These are phyloP conservation scores for Leptodactylus fuscus DNA, from an alignment of 2,113 vertebrate genomes.

Conservation along the genomic window DNA sequence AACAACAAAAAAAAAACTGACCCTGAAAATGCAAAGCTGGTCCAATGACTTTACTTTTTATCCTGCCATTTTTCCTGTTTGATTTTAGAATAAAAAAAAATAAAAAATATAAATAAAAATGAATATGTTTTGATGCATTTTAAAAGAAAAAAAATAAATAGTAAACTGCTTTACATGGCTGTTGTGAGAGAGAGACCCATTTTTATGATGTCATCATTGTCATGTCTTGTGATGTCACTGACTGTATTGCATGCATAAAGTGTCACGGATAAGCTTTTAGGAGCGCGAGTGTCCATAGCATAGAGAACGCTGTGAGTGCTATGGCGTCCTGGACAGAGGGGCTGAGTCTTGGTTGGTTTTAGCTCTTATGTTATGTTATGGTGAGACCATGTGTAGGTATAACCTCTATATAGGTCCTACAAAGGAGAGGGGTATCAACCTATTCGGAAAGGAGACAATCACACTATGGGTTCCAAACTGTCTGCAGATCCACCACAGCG, in stretches of 20 bases:
- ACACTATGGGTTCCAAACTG: no score
- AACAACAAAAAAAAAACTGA: constrained; percentile 27
- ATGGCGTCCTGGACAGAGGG: no score
- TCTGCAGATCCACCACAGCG: no score
- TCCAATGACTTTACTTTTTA: constrained; percentile 53
- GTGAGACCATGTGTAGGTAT: no score
- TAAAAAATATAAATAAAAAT: constrained; percentile 51
- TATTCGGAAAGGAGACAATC: no score
- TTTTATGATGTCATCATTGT: constrained; percentile 2
- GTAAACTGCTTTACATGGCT: constrained; percentile 54
- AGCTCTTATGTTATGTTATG: no score
- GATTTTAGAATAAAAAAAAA: constrained; percentile 57
- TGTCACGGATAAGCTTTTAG: not conserved
- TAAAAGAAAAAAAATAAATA: constrained; percentile 59
- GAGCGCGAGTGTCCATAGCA: not conserved
- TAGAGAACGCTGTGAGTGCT: no score
- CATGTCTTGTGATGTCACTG: not conserved
- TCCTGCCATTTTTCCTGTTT: constrained; percentile 60
- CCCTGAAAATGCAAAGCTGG: constrained; percentile 54
- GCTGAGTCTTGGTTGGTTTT: no score
- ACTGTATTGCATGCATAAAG: not conserved
- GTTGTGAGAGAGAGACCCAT: constrained; percentile 41
- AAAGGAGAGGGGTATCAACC: no score
- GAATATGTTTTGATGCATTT: constrained; percentile 60
- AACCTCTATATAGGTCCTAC: no score